phyloP scores from a whole-genome alignment of 2,888 invertebrate species.

The Congeria kusceri region DNA sequence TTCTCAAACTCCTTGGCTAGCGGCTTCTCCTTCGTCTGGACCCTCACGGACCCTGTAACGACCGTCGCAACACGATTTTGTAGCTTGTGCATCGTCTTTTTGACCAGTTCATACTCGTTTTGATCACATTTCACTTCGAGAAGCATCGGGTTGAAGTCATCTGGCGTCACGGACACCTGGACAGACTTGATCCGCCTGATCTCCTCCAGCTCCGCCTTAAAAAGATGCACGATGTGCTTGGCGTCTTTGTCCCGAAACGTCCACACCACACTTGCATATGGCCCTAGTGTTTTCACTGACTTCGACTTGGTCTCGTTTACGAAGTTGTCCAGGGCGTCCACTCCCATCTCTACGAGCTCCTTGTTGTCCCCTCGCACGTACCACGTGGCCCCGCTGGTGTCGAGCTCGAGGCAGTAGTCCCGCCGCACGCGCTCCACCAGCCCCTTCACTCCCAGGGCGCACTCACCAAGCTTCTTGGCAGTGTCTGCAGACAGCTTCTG shows the following conservation, averaged over 20 bases:
- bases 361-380: background rate
- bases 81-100: background rate
- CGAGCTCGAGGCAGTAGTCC: background rate
- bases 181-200: background rate
- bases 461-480: background rate
- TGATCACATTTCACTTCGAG: slow-evolving; percentile 1
- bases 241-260: background rate
- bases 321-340: background rate
- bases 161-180: background rate
- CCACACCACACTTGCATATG: background rate
- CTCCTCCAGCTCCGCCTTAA: background rate
- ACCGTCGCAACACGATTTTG: background rate
- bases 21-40: slow-evolving; percentile 3
- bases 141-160: slow-evolving; percentile 4
- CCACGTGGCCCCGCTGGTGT: background rate
- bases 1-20: background rate
- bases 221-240: background rate
- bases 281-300: background rate
- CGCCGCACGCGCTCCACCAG: background rate
- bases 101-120: background rate
- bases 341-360: background rate
- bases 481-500: slow-evolving; percentile 1
- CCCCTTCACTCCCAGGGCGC: background rate
- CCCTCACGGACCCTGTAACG: background rate
- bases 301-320: background rate